Evolutionary conservation across 2,888 invertebrate species (phyloP).

Genomic region (Celastrina argiolus): DNA sequence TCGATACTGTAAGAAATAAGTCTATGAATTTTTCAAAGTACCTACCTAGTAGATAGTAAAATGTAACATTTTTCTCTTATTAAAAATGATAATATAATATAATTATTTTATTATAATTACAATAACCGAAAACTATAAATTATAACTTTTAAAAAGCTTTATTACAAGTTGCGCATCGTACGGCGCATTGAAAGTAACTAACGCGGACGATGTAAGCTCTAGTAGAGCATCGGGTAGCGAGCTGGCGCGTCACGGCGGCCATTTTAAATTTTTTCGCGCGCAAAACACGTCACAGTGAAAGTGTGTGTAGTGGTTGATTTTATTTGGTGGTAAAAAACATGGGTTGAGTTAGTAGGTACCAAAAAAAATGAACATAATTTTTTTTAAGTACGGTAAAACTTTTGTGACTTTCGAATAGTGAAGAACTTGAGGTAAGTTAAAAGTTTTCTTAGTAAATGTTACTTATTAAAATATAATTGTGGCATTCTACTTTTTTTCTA

Average conservation of each 20-base stretch:
- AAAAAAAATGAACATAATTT: background rate
- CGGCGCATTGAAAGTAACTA: conserved; percentile 56
- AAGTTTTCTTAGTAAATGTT: background rate
- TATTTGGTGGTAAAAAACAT: conserved; percentile 23
- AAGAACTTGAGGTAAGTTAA: background rate
- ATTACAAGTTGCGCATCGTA: conserved; percentile 51
- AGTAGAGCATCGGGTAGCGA: conserved; percentile 57
- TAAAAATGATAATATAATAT: too few species aligned
- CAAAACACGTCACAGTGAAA: conserved; percentile 49
- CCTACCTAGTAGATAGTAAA: too few species aligned
- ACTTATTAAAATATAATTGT: too few species aligned
- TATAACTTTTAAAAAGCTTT: background rate
- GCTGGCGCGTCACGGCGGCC: conserved; percentile 45
- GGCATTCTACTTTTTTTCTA: too few species aligned
- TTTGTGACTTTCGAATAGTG: conserved; percentile 18
- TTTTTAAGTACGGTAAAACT: conserved; percentile 22
- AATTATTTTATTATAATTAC: background rate
- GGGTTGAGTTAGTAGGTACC: conserved; percentile 22
- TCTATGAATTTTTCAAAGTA: too few species aligned
- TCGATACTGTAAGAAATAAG: too few species aligned
- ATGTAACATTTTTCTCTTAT: too few species aligned
- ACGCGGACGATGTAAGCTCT: conserved; percentile 42
- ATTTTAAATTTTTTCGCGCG: conserved; percentile 53
- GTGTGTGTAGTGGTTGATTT: background rate
- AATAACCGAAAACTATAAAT: background rate